Evolutionary conservation across 2,797 vertebrate species (phyloP).

Genomic region (Denticeps clupeoides): DNA sequence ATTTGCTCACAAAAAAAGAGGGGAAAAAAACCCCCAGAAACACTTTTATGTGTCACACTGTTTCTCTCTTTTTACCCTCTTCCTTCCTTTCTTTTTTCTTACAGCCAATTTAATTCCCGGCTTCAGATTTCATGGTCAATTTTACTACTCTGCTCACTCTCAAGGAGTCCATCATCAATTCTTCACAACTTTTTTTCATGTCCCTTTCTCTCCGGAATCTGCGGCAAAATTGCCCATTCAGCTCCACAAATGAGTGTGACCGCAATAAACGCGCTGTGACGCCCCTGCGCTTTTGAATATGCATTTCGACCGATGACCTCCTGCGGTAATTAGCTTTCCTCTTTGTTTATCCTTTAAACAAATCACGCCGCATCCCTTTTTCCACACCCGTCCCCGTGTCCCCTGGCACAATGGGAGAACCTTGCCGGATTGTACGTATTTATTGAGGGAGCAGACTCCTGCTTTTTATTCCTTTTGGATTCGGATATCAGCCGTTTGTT

Average conservation of each 20-base stretch:
- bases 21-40: no score
- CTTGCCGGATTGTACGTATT: slow-evolving; percentile 22
- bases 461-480: slow-evolving; percentile 6
- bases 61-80: slow-evolving; percentile 8
- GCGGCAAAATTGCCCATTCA: slow-evolving; percentile 67
- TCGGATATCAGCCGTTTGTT: no score
- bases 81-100: slow-evolving; percentile 42
- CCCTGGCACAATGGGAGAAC: slow-evolving; percentile 19
- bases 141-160: slow-evolving; percentile 62
- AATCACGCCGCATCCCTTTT: slow-evolving; percentile 40
- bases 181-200: slow-evolving; percentile 67
- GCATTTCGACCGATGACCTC: slow-evolving; percentile 57
- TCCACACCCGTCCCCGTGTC: slow-evolving; percentile 13
- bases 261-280: slow-evolving; percentile 49
- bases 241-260: slow-evolving; percentile 63
- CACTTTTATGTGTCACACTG: slow-evolving; percentile 45
- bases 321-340: slow-evolving; percentile 62
- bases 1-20: no score
- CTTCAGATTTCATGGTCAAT: slow-evolving; percentile 71
- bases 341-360: slow-evolving; percentile 57
- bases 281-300: slow-evolving; percentile 50
- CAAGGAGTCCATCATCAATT: slow-evolving; percentile 67
- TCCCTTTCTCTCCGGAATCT: slow-evolving; percentile 58
- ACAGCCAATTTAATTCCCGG: slow-evolving; percentile 63
- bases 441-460: slow-evolving; percentile 16